These are phyloP conservation scores for Araneus ventricosus DNA, from an alignment of 1,140 invertebrate genomes.

Conservation along the genomic window DNA sequence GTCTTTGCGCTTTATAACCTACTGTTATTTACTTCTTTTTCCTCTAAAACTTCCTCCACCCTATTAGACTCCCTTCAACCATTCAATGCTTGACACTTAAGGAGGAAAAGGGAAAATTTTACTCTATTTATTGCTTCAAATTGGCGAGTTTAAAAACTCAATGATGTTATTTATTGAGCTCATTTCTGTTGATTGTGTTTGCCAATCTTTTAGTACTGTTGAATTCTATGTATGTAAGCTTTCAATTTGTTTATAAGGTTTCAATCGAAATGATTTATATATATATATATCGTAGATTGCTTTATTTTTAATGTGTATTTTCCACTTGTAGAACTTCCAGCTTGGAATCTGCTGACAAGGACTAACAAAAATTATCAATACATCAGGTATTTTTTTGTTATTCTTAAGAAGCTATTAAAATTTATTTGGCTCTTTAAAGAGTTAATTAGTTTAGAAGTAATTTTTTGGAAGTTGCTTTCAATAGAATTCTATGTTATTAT, in stretches of 20 bases:
- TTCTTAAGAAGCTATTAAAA: too few species aligned
- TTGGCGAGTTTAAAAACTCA: too few species aligned
- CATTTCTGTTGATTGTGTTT: neutral
- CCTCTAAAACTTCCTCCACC: neutral
- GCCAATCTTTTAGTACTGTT: neutral
- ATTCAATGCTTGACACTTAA: slow-evolving; percentile 2
- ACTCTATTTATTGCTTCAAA: too few species aligned
- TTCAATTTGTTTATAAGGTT: neutral
- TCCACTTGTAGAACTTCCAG: slow-evolving; percentile 80
- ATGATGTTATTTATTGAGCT: too few species aligned
- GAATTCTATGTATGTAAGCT: neutral
- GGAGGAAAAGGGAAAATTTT: neutral
- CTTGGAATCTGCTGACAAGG: slow-evolving; percentile 96
- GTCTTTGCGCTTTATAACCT: neutral
- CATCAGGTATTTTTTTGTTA: slow-evolving; percentile 83
- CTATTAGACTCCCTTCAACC: neutral
- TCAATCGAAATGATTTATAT: neutral
- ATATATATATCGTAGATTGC: neutral
- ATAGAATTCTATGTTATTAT: too few species aligned
- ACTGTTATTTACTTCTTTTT: neutral
- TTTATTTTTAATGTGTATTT: neutral
- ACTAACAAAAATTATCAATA: slow-evolving; percentile 95
- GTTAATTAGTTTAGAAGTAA: too few species aligned
- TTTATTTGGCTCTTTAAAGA: too few species aligned
- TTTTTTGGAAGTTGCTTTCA: too few species aligned